Base-by-base conservation (phyloP, 2,888 invertebrate genomes). In the Luperina nickerlii region DNA sequence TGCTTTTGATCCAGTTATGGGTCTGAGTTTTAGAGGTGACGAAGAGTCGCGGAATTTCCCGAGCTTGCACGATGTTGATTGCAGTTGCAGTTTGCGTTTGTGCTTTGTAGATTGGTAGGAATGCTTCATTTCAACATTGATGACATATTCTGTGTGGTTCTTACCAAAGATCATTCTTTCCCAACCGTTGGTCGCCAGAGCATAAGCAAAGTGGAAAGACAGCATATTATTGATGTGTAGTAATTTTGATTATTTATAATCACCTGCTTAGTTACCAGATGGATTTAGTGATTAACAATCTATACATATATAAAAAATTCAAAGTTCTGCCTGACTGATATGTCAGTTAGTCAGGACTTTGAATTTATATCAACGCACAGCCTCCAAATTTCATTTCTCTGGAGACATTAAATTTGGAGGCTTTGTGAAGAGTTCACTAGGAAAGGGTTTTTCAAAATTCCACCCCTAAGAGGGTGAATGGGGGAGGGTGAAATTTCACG, bases 1-100 rank as follows among this genome's bases (percentile, higher is more conserved):
- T 63, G 57, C 20, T 63, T 54, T 48, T 74, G 74, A 78, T 88
- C 79, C 74, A 86, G 78, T 80, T 78, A 73, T 62, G 57, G 80
- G 80, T 11, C 3, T 45, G n/a, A 38, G 51, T 71, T 38, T n/a
- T 45, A 4, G 51, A 65, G 18, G 63, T 78, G 66, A 67, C 66
- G 63, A 78, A 54, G 38, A 42, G 27, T 20, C 27, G 51, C 65
- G 69, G 75, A 71, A 76, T 74, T 85, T 85, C 54, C 60, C 62
- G 84, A 84, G 38, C 0, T 15, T 32, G 66, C 62, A 68, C 80
- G 80, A 84, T 63, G 38, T 81, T 65, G 11, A 6, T 0, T 62
- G 45, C n/a, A 54, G 0, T 13, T 48, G 76, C 76, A 9, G 7
- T 54, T 54, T 24, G 67, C 4, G 7, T 60, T 71, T 42, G 72